phyloP scores from a whole-genome alignment of 23 tunicate genomes.

The Trididemnum miniatum region DNA sequence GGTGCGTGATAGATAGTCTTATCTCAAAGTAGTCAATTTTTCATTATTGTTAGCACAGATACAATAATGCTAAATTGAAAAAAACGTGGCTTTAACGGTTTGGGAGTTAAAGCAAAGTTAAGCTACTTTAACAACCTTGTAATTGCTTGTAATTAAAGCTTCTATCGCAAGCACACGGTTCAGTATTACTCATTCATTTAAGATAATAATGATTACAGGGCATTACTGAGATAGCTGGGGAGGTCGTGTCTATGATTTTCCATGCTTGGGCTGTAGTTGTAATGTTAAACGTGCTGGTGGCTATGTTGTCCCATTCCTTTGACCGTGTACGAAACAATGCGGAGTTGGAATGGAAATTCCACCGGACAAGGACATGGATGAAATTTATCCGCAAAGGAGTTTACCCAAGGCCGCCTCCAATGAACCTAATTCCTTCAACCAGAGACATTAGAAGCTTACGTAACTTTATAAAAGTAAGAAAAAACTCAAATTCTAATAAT shows the following conservation, averaged over 20 bases:
- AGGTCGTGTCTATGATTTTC: conserved; percentile 46
- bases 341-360: conserved; percentile 75
- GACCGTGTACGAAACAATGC: conserved; percentile 77
- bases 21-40: too few relatives aligned
- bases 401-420: conserved; percentile 58
- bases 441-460: conserved; percentile 30
- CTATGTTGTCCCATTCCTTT: conserved; percentile 79
- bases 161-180: too few relatives aligned
- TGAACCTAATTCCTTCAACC: conserved; percentile 60
- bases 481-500: background rate
- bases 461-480: conserved; percentile 38
- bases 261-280: conserved; percentile 77
- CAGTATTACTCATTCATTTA: too few relatives aligned
- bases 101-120: too few relatives aligned
- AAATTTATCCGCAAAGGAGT: conserved; percentile 48
- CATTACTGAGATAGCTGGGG: conserved; percentile 38
- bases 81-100: too few relatives aligned
- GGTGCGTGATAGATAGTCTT: too few relatives aligned
- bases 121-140: too few relatives aligned
- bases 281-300: conserved; percentile 72
- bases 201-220: too few relatives aligned
- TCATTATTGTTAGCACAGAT: too few relatives aligned
- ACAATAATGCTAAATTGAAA: too few relatives aligned
- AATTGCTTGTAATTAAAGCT: too few relatives aligned
- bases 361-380: conserved; percentile 61